A percentile compares a stretch with the other conserved stretches of the same genome.
Evolutionary conservation across 2,797 vertebrate species (phyloP).

Genomic region (Apodemus agrarius): DNA sequence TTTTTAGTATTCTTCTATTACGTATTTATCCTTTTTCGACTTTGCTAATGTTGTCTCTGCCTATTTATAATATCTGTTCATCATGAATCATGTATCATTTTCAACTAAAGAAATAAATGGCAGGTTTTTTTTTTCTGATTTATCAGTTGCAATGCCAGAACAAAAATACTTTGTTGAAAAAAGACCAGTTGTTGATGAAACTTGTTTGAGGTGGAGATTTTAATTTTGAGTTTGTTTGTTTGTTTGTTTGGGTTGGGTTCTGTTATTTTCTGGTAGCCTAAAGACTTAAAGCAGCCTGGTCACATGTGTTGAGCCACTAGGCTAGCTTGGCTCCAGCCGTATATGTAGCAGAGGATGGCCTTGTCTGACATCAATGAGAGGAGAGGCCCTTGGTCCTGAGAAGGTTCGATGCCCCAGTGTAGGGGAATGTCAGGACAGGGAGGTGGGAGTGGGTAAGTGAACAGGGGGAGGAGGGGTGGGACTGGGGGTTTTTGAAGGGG

Average conservation of each 20-base stretch:
- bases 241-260: neutral
- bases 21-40: neutral
- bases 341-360: too few species aligned
- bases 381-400: too few species aligned
- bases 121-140: constrained; percentile 33
- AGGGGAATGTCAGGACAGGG: too few species aligned
- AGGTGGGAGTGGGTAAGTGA: too few species aligned
- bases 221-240: neutral
- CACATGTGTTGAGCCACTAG: neutral
- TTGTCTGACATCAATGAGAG: too few species aligned
- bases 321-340: neutral
- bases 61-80: neutral
- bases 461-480: too few species aligned
- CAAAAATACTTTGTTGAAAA: constrained; percentile 44
- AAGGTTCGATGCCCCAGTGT: too few species aligned
- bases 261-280: neutral
- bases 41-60: constrained; percentile 35
- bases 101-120: constrained; percentile 51
- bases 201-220: constrained; percentile 31
- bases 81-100: constrained; percentile 20
- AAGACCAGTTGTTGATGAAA: constrained; percentile 7
- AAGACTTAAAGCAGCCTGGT: neutral
- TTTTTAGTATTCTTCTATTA: neutral
- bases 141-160: neutral
- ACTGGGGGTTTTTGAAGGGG: too few species aligned